Evolutionary conservation across 2,113 vertebrate species (phyloP).

Genomic region (Apistogramma diplotaenia): DNA sequence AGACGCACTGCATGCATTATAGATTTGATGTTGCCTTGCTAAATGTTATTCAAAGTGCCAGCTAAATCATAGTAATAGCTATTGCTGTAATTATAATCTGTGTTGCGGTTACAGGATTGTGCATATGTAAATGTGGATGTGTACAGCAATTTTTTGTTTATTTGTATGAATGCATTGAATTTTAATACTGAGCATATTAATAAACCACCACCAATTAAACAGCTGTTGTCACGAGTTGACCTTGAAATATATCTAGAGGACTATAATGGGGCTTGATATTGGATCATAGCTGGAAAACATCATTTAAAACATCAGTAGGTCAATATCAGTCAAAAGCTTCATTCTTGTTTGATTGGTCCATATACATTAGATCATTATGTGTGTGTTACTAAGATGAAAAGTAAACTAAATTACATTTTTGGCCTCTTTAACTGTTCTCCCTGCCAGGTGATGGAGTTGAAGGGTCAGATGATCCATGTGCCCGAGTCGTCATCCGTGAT

Average conservation of each 20-base stretch:
- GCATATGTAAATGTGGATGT: not conserved
- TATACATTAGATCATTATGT: not conserved
- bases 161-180: not conserved
- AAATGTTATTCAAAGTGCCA: not conserved
- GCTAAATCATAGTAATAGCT: not conserved
- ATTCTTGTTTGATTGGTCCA: not conserved
- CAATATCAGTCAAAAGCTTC: not conserved
- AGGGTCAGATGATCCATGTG: conserved; percentile 98
- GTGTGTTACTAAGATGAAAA: not conserved
- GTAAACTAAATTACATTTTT: not conserved
- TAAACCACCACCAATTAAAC: not conserved
- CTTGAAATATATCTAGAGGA: not conserved
- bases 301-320: not conserved
- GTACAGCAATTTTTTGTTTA: not conserved
- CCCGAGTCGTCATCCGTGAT: conserved; percentile 92
- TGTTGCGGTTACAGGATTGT: not conserved
- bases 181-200: not conserved
- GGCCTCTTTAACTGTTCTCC: conserved; percentile 9
- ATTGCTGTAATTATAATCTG: not conserved
- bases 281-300: not conserved
- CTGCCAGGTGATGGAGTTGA: conserved; percentile 95
- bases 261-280: not conserved
- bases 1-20: not conserved
- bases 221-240: not conserved
- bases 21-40: not conserved